A percentile compares a stretch with the other conserved stretches of the same genome.
Evolutionary conservation across 2,888 invertebrate species (phyloP).

Genomic region (Disparrhopalites patrizii): DNA sequence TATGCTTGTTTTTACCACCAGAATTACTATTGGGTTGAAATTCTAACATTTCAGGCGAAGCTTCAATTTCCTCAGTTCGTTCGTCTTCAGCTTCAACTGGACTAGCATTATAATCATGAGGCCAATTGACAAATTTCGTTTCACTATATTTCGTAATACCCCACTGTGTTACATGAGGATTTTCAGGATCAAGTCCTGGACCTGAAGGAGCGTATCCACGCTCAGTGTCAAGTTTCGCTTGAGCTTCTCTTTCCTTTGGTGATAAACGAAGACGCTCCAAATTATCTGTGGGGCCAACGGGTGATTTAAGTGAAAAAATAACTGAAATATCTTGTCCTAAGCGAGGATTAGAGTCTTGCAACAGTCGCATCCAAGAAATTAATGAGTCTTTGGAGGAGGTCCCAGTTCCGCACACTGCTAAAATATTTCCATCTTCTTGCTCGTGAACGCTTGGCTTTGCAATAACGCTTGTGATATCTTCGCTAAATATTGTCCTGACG

Average conservation of each 20-base stretch:
- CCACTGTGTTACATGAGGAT: slow-evolving; percentile 41
- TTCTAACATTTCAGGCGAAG: too few relatives aligned
- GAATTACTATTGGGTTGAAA: too few relatives aligned
- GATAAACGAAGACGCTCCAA: slow-evolving; percentile 29
- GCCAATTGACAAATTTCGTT: slow-evolving; percentile 45
- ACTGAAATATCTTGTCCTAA: slow-evolving; percentile 69
- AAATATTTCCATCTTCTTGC: slow-evolving; percentile 85
- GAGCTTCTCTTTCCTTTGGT: slow-evolving; percentile 17
- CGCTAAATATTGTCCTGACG: slow-evolving; percentile 49
- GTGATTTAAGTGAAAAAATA: slow-evolving; percentile 73
- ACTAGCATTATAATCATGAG: slow-evolving; percentile 41
- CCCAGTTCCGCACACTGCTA: slow-evolving; percentile 85
- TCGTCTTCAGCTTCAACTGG: too few relatives aligned
- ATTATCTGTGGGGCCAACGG: slow-evolving; percentile 52
- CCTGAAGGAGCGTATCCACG: slow-evolving; percentile 13
- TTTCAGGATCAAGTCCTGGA: slow-evolving; percentile 25
- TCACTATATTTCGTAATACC: slow-evolving; percentile 43
- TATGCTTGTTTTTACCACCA: too few relatives aligned
- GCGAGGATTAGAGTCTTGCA: slow-evolving; percentile 70
- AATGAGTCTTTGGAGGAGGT: slow-evolving; percentile 85
- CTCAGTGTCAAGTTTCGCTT: slow-evolving; percentile 20
- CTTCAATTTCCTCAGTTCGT: too few relatives aligned
- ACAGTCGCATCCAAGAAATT: slow-evolving; percentile 80
- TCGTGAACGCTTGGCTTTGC: slow-evolving; percentile 73
- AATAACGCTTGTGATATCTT: slow-evolving; percentile 44